Conservation (phyloP, 2,888 invertebrate species). For the Glyphotaelius pellucidus region DNA sequence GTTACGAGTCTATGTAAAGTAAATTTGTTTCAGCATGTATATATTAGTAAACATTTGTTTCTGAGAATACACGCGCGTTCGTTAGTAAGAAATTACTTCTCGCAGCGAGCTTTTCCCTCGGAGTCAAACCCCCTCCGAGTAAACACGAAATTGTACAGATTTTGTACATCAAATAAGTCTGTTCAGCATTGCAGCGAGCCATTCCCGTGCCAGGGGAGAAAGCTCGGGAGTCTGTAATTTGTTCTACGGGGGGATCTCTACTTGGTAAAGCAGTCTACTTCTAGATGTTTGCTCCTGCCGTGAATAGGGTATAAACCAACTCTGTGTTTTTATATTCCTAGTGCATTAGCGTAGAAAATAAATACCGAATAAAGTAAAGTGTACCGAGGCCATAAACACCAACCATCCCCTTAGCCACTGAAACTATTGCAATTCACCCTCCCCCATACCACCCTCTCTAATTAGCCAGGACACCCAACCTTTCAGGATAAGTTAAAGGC, state of each 20-base stretch:
- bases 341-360: conserved; percentile 30
- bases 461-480: not conserved
- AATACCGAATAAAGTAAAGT: conserved; percentile 30
- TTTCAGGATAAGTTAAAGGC: not conserved
- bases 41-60: not conserved
- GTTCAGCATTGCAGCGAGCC: not conserved
- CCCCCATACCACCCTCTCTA: not conserved
- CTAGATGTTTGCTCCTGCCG: not conserved
- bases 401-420: not conserved
- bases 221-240: not conserved
- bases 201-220: not conserved
- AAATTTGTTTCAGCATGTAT: not conserved
- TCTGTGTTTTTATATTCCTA: conserved; percentile 15
- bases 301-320: not conserved
- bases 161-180: not conserved
- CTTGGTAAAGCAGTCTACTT: not conserved
- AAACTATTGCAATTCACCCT: not conserved
- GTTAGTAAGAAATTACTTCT: not conserved
- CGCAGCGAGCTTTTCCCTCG: not conserved
- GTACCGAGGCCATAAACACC: conserved; percentile 26
- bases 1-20: not conserved
- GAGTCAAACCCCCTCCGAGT: not conserved
- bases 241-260: too few relatives aligned
- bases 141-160: not conserved
- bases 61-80: not conserved